Evolutionary conservation across 2,113 vertebrate genomes (phyloP).

Genomic region (Tauraco erythrolophus): DNA sequence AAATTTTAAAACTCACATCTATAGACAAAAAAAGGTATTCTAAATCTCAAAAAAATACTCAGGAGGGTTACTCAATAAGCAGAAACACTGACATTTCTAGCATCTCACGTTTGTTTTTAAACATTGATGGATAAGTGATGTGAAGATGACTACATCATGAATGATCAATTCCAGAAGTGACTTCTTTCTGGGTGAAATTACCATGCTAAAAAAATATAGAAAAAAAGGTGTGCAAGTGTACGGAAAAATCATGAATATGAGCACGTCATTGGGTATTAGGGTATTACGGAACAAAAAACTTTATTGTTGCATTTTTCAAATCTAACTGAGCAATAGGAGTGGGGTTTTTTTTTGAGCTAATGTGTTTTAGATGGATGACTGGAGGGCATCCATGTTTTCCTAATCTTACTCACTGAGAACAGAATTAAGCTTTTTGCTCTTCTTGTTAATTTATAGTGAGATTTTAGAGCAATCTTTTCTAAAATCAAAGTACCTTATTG

Average conservation of each 20-base stretch:
- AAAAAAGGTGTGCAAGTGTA: not conserved
- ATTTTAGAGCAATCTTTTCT: not conserved
- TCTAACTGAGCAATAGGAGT: not conserved
- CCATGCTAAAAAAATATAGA: not conserved
- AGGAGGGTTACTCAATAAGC: not conserved
- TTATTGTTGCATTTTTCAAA: not conserved
- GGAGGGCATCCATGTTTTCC: not conserved
- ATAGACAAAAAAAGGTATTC: not conserved
- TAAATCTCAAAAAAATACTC: not conserved
- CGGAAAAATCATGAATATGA: not conserved
- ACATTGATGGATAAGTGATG: not conserved
- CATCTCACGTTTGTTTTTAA: constrained; percentile 15
- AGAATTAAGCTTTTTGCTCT: not conserved
- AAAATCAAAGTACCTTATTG: not conserved
- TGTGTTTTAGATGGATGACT: not conserved
- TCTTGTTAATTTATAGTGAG: not conserved
- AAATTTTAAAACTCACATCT: not conserved
- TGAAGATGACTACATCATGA: not conserved
- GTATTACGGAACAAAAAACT: not conserved
- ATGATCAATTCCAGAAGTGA: not conserved
- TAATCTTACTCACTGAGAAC: not conserved
- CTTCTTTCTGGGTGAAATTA: not conserved
- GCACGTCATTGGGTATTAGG: not conserved
- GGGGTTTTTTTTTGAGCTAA: not conserved
- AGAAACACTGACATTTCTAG: not conserved